Conservation (phyloP, 2,113 vertebrate genomes). For the Caretta caretta region DNA sequence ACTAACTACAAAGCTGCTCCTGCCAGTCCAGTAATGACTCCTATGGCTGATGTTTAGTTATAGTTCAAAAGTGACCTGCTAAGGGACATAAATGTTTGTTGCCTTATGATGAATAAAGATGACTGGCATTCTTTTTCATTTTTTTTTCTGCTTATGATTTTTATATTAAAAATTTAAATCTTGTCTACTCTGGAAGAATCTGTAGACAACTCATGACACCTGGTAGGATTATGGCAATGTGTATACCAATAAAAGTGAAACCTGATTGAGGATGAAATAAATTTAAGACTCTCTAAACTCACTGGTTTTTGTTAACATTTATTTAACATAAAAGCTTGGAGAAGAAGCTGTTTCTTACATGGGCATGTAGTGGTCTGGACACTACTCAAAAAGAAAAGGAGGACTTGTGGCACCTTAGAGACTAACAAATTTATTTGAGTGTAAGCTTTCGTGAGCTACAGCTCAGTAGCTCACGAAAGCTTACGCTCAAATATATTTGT, state of each 20-base stretch:
- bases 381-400: neutral
- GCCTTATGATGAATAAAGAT: neutral
- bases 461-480: too few relatives aligned
- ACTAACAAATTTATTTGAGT: too few relatives aligned
- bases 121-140: neutral
- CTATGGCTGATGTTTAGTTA: neutral
- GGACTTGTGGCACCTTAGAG: too few relatives aligned
- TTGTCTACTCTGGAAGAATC: neutral
- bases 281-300: neutral
- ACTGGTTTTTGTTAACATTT: neutral
- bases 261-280: neutral
- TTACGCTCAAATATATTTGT: too few relatives aligned
- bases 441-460: too few relatives aligned
- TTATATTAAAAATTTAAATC: neutral
- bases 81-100: neutral
- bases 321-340: neutral
- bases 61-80: neutral
- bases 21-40: neutral
- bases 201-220: neutral
- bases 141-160: neutral
- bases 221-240: neutral
- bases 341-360: conserved; percentile 11
- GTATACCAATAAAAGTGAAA: neutral
- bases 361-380: neutral
- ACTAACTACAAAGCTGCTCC: neutral